phyloP scores from a whole-genome alignment of 1,140 invertebrate genomes.

The Riptortus pedestris region DNA sequence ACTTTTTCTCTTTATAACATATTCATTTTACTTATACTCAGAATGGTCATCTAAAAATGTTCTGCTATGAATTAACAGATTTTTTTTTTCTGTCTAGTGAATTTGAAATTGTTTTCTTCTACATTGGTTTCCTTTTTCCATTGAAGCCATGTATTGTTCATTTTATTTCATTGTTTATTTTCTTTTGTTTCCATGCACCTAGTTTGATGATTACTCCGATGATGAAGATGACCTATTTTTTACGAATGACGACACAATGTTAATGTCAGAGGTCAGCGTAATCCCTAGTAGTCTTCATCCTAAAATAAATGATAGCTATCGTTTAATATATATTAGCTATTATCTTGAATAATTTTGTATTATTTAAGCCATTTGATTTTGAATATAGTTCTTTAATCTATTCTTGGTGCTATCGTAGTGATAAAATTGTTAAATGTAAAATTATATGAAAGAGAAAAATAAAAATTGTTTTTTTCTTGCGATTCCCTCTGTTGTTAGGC shows the following conservation, averaged over 20 bases:
- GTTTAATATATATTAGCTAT: too few species aligned
- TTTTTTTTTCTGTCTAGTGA: background rate
- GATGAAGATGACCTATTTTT: slow-evolving; percentile 22
- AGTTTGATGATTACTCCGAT: slow-evolving; percentile 24
- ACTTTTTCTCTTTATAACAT: too few species aligned
- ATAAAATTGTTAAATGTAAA: too few species aligned
- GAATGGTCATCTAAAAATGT: background rate
- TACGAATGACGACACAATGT: slow-evolving; percentile 23
- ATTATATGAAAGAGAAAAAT: too few species aligned
- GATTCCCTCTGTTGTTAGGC: too few species aligned
- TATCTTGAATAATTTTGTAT: too few species aligned
- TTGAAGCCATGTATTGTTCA: background rate
- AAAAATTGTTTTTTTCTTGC: too few species aligned
- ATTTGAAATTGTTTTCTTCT: background rate
- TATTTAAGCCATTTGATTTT: too few species aligned
- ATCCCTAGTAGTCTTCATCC: slow-evolving; percentile 9
- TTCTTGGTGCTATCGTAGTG: too few species aligned
- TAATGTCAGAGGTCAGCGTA: slow-evolving; percentile 23
- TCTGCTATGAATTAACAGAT: background rate
- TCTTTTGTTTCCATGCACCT: slow-evolving; percentile 17
- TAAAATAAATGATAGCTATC: too few species aligned
- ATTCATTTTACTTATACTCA: background rate
- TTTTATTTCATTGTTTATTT: background rate
- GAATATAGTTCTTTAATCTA: too few species aligned
- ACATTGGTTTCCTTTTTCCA: background rate